Percentiles rank a stretch among this genome's conserved stretches.
Conservation (phyloP, 2,888 invertebrate species). For the Andrena trimmerana region DNA sequence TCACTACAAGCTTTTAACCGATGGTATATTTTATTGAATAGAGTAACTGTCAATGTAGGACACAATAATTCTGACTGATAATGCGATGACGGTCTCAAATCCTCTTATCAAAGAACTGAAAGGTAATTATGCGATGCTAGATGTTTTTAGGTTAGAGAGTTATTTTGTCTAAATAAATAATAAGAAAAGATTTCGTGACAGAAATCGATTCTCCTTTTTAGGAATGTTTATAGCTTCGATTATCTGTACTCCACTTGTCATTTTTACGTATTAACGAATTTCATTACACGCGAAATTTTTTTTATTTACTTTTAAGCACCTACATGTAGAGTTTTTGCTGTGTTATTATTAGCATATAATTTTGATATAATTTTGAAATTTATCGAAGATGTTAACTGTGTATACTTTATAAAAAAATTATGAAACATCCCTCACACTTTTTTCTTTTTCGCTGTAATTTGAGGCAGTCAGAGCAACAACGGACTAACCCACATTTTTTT, state of each 20-base stretch:
- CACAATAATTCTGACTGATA: conserved; percentile 45
- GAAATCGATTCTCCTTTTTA: background rate
- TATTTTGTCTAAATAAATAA: background rate
- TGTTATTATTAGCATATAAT: no score
- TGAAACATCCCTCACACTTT: background rate
- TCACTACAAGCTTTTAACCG: conserved; percentile 21
- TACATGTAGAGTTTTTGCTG: no score
- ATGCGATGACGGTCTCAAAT: conserved; percentile 87
- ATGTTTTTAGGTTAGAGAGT: conserved; percentile 47
- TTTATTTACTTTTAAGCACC: no score
- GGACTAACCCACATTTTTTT: no score
- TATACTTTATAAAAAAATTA: background rate
- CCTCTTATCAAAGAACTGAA: conserved; percentile 88
- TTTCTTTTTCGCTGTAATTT: background rate
- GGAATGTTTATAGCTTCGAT: background rate
- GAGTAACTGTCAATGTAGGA: conserved; percentile 23
- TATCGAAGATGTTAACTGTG: no score
- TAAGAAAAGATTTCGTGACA: background rate
- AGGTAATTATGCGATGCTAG: conserved; percentile 82
- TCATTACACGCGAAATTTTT: background rate
- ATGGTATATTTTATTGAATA: conserved; percentile 13
- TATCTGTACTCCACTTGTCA: background rate
- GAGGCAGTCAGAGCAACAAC: no score
- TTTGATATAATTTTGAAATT: no score
- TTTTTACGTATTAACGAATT: background rate